Evolutionary conservation across 2,888 invertebrate species (phyloP), one percentile per base, ranked within the genome.

Genomic region (Drosophila meridiana): DNA sequence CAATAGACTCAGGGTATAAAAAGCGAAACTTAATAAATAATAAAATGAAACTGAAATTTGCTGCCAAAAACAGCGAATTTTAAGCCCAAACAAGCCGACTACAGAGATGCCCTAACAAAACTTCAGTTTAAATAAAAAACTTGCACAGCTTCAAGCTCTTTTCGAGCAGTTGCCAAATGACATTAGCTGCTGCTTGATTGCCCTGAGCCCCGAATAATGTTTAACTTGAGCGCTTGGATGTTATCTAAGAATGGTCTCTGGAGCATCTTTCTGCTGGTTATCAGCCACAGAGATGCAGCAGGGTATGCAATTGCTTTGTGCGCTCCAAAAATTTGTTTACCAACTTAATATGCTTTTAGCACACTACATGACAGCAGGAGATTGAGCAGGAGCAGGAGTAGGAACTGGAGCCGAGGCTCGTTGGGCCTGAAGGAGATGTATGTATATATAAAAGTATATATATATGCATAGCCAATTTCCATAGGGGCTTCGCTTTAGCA

Each of bases 21-120:
- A 20, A 20, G 20, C n/a, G 26, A 4, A 42, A 50, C 4, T 55
- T 14, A 50, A 50, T 65, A 65, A 34, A 30, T 77, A 43, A 36
- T 77, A 47, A 40, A 40, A 52, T 11, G 28, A 1, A 70, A 64
- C 64, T 47, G 26, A 20, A 70, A 63, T 63, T 59, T 73, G 13
- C 59, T 45, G 28, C 28, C 34, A 47, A 36, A 50, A 36, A 52
- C 26, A 40, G 11, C n/a, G 45, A 9, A 9, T 28, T 20, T n/a
- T 20, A 13, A 20, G 20, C 20, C 20, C 20, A n/a, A 14, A 20
- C 42, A 34, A n/a, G n/a, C 32, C 32, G 50, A 52, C 48, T 9
- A 5, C 3, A 26, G 32, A 30, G 2, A 48, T 55, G 45, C 53
- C 40, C 67, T 67, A 30, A n/a, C 30, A 30, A 30, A 30, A 26